A percentile compares a stretch with the other conserved stretches of the same genome.
Evolutionary conservation across 2,888 invertebrate species (phyloP).

Genomic region (Cataglyphis rosenhaueri): DNA sequence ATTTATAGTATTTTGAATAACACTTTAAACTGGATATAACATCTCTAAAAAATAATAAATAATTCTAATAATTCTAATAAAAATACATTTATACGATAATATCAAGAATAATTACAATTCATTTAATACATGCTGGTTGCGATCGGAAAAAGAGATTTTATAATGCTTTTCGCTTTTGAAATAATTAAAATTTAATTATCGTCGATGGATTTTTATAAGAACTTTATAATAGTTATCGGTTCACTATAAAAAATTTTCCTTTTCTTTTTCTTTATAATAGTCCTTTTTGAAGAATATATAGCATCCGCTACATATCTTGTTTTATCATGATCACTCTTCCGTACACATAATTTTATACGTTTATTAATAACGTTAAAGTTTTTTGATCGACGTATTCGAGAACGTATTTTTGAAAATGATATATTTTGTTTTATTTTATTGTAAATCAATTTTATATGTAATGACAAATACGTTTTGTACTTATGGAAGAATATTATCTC

Average conservation of each 20-base stretch:
- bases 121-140: not conserved
- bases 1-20: not conserved
- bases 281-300: slow-evolving; percentile 10
- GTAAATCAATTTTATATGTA: not conserved
- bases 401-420: not conserved
- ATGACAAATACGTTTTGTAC: not conserved
- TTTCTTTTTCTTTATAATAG: not conserved
- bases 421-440: not conserved
- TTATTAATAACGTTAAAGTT: slow-evolving; percentile 24
- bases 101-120: slow-evolving; percentile 3
- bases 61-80: no score
- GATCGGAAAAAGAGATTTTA: not conserved
- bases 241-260: not conserved
- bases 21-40: not conserved
- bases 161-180: not conserved
- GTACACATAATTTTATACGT: slow-evolving; percentile 21
- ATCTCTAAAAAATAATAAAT: not conserved
- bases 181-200: slow-evolving; percentile 5
- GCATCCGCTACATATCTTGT: not conserved
- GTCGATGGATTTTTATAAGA: not conserved
- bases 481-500: not conserved
- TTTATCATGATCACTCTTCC: slow-evolving; percentile 15
- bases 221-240: not conserved
- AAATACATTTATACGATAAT: not conserved
- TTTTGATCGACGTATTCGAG: not conserved